A percentile compares a stretch with the other conserved stretches of the same genome.
These are phyloP conservation scores for Scolopax bukidnonensis DNA, from an alignment of 2,797 vertebrate species.

Conservation along the genomic window DNA sequence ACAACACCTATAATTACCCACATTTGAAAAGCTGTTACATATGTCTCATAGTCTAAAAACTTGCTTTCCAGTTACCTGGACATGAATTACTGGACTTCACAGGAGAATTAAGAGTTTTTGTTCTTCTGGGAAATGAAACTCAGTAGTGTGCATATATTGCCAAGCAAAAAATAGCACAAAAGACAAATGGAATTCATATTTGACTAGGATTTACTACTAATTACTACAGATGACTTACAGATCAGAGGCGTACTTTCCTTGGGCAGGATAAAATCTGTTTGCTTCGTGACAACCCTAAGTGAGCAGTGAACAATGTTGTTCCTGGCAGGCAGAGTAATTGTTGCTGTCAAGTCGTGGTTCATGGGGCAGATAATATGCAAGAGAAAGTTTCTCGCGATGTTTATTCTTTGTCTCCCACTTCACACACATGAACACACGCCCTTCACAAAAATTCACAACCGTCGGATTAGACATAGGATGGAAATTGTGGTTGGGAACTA, in stretches of 20 bases:
- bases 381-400: not conserved
- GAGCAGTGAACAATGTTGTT: not conserved
- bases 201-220: not conserved
- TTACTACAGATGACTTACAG: conserved; percentile 8
- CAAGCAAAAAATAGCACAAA: not conserved
- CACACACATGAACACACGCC: not conserved
- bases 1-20: not conserved
- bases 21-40: not conserved
- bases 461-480: not conserved
- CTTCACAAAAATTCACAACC: not conserved
- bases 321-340: not conserved
- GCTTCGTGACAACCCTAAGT: not conserved
- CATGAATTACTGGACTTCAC: conserved; percentile 9
- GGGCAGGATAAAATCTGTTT: not conserved
- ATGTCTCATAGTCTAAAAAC: not conserved
- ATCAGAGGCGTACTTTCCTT: not conserved
- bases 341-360: not conserved
- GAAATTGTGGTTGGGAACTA: not conserved
- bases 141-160: not conserved
- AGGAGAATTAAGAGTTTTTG: not conserved
- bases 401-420: not conserved
- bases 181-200: not conserved
- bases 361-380: not conserved
- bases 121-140: conserved; percentile 14
- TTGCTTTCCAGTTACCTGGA: conserved; percentile 21